A percentile compares a stretch with the other conserved stretches of the same genome.
These are phyloP conservation scores for Mastacembelus armatus DNA, from an alignment of 2,797 vertebrate species.

Conservation along the genomic window DNA sequence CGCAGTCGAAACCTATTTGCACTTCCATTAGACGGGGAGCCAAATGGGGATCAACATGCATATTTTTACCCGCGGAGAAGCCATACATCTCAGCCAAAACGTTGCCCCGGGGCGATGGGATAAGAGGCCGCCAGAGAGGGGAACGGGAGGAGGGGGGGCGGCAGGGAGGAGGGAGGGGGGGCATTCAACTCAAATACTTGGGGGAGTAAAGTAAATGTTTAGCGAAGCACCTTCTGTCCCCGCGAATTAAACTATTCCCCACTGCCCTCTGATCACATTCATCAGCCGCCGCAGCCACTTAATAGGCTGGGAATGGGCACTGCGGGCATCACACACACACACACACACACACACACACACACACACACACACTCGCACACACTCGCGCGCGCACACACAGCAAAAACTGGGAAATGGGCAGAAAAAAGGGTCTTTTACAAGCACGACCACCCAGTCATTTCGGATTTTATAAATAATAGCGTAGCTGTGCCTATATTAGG, in stretches of 20 bases:
- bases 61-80: constrained; percentile 88
- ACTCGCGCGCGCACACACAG: constrained; percentile 12
- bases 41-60: constrained; percentile 92
- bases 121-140: constrained; percentile 81
- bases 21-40: constrained; percentile 90
- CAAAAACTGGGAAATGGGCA: constrained; percentile 7
- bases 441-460: constrained; percentile 28
- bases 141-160: constrained; percentile 34
- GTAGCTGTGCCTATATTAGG: too few species aligned
- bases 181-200: constrained; percentile 85
- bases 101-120: constrained; percentile 86
- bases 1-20: constrained; percentile 93
- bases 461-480: not conserved
- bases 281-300: constrained; percentile 79
- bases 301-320: constrained; percentile 82
- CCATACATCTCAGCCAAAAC: constrained; percentile 91
- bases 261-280: constrained; percentile 84
- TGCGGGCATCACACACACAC: constrained; percentile 59
- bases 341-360: constrained; percentile 7
- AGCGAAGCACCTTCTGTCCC: constrained; percentile 85
- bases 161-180: constrained; percentile 22
- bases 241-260: constrained; percentile 87
- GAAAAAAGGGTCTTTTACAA: constrained; percentile 31
- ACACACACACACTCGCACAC: constrained; percentile 4
- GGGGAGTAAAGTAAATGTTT: constrained; percentile 86